Conservation (phyloP, 2,888 invertebrate genomes). For the Acronicta aceris region DNA sequence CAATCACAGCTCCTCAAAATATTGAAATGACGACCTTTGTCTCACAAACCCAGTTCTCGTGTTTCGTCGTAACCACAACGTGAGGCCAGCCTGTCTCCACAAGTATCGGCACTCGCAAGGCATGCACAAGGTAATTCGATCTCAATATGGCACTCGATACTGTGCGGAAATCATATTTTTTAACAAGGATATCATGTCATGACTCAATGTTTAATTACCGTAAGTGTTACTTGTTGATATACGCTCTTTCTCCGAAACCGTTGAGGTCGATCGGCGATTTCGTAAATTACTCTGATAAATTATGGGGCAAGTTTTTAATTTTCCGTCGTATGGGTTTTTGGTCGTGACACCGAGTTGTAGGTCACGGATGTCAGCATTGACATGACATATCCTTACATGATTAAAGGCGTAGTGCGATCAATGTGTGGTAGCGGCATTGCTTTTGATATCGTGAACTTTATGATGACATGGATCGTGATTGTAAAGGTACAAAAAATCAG, state of each 20-base stretch:
- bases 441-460: conserved; percentile 7
- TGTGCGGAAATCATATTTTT: conserved; percentile 69
- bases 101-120: conserved; percentile 61
- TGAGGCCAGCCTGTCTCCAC: conserved; percentile 70
- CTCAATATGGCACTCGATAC: conserved; percentile 64
- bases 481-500: neutral
- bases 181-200: conserved; percentile 71
- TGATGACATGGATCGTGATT: neutral
- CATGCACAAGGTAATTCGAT: conserved; percentile 72
- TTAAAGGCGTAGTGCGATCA: neutral
- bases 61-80: conserved; percentile 55
- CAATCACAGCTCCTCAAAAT: conserved; percentile 19
- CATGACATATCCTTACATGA: conserved; percentile 19
- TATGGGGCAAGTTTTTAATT: conserved; percentile 27
- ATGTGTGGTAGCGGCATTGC: neutral
- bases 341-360: conserved; percentile 4
- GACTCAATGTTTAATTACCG: conserved; percentile 62
- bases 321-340: conserved; percentile 8
- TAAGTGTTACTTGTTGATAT: conserved; percentile 42
- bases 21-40: conserved; percentile 47
- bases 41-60: conserved; percentile 49
- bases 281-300: conserved; percentile 32
- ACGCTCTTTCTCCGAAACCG: conserved; percentile 34
- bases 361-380: conserved; percentile 13
- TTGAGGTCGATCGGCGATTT: conserved; percentile 36